phyloP scores from a whole-genome alignment of 2,888 invertebrate genomes.

The Ophion ventricosus region DNA sequence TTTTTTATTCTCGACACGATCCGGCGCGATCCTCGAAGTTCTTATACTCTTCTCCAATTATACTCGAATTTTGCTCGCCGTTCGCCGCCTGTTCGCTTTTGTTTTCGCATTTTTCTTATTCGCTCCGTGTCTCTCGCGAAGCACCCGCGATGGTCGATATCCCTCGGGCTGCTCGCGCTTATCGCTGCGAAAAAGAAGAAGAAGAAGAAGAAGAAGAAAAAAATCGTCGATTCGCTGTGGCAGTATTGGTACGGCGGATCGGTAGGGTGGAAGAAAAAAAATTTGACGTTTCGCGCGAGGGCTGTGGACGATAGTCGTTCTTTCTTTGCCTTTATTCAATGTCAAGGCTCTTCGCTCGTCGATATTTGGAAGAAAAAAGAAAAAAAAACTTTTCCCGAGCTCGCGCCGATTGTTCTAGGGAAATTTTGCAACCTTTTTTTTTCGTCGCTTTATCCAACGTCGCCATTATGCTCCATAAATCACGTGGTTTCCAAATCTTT shows the following conservation, averaged over 20 bases:
- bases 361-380: no score
- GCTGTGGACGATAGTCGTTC: neutral
- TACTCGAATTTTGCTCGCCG: neutral
- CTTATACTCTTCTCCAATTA: neutral
- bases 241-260: neutral
- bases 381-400: neutral
- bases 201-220: neutral
- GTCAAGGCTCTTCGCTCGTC: neutral
- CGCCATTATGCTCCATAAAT: neutral
- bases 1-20: neutral
- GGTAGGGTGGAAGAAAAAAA: neutral
- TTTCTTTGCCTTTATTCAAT: neutral
- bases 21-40: neutral
- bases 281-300: neutral
- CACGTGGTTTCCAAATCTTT: neutral
- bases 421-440: neutral
- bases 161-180: conserved; percentile 7
- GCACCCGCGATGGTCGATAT: conserved; percentile 18
- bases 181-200: conserved; percentile 1
- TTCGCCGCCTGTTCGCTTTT: neutral
- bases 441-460: no score
- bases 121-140: neutral
- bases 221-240: neutral
- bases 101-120: conserved; percentile 2
- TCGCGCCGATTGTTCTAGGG: neutral